A percentile compares a stretch with the other conserved stretches of the same genome.
phyloP scores from a whole-genome alignment of 1,140 invertebrate species.

The Drosophila arawakana region DNA sequence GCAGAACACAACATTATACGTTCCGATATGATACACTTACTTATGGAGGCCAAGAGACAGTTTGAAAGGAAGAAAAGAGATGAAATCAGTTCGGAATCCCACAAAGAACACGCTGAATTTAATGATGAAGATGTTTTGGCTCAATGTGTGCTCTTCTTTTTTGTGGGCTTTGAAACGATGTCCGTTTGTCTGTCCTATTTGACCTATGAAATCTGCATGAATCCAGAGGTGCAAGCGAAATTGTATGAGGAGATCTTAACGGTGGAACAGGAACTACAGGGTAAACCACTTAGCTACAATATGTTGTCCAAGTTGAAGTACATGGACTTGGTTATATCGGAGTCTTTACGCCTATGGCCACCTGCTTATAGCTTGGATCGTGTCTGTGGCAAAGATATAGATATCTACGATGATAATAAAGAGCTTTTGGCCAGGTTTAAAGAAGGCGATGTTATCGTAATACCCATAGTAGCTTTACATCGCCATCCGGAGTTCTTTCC shows the following conservation, averaged over 20 bases:
- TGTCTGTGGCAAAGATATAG: conserved; percentile 77
- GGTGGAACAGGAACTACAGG: conserved; percentile 73
- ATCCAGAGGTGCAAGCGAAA: conserved; percentile 86
- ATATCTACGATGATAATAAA: conserved; percentile 50
- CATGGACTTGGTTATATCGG: conserved; percentile 87
- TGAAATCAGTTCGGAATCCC: not conserved
- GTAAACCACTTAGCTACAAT: conserved; percentile 84
- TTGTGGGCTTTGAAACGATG: conserved; percentile 87
- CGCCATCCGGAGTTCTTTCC: conserved; percentile 85
- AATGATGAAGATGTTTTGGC: conserved; percentile 78
- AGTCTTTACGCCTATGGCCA: conserved; percentile 86
- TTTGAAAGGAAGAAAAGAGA: conserved; percentile 18
- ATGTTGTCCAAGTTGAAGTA: conserved; percentile 87
- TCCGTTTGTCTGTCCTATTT: conserved; percentile 85
- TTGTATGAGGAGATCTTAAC: conserved; percentile 86
- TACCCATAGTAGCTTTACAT: conserved; percentile 85
- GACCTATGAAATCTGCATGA: conserved; percentile 85
- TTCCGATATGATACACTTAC: conserved; percentile 85
- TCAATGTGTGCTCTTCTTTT: conserved; percentile 84
- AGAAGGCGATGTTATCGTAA: conserved; percentile 81
- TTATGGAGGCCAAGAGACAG: conserved; percentile 82
- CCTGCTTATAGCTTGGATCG: conserved; percentile 85
- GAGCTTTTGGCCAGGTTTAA: conserved; percentile 58
- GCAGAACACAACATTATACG: conserved; percentile 74
- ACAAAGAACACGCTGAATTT: conserved; percentile 37